These are phyloP conservation scores for Lycocorax pyrrhopterus DNA, from an alignment of 2,113 vertebrate species.

Conservation along the genomic window DNA sequence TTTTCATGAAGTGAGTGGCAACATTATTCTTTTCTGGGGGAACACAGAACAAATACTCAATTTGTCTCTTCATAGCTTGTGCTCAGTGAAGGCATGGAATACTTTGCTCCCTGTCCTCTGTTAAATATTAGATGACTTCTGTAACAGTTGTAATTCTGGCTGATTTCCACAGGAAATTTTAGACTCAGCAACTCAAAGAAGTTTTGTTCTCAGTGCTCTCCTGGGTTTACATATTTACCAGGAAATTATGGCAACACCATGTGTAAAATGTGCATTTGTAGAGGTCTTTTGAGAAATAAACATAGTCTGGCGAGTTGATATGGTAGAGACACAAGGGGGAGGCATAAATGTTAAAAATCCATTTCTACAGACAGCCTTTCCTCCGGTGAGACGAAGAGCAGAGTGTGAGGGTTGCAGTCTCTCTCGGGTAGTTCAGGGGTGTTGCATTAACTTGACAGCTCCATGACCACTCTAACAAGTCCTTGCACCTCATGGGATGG, in stretches of 20 bases:
- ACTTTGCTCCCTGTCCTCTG: background rate
- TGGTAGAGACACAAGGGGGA: conserved; percentile 13
- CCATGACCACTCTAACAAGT: background rate
- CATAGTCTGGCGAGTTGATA: background rate
- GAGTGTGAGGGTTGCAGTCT: fast-evolving
- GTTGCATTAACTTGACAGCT: background rate
- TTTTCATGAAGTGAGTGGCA: background rate
- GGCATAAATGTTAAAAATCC: conserved; percentile 22
- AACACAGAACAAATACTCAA: background rate
- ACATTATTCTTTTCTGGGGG: background rate
- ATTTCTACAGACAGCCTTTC: background rate
- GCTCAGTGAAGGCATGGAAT: background rate
- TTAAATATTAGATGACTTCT: background rate
- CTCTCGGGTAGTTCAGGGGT: background rate
- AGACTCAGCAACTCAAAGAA: background rate
- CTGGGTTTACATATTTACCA: background rate
- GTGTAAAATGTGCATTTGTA: background rate
- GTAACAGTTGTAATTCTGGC: background rate
- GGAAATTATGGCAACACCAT: background rate
- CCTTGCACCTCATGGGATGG: background rate
- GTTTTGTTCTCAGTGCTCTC: background rate
- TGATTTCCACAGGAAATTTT: background rate
- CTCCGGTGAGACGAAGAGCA: background rate
- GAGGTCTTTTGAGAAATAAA: background rate
- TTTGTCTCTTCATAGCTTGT: background rate